Conservation (phyloP, 2,888 invertebrate genomes). For the Drosophila maculinotata region DNA sequence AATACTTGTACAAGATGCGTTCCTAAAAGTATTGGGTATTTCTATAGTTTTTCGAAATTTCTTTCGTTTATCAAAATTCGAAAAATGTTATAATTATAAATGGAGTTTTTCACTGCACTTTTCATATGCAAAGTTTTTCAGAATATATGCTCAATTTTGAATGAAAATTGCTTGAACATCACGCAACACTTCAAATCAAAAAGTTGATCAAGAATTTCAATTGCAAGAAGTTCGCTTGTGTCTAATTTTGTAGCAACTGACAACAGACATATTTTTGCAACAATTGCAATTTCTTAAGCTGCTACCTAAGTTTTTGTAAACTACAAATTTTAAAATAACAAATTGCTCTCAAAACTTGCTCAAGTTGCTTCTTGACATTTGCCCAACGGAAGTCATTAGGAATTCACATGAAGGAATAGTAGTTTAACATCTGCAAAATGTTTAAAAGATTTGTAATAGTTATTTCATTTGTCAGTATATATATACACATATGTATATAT, state of each 20-base stretch:
- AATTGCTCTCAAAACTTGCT: conserved; percentile 7
- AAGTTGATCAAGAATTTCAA: too few relatives aligned
- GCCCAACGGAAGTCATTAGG: conserved; percentile 56
- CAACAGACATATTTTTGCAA: too few relatives aligned
- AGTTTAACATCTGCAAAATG: conserved; percentile 30
- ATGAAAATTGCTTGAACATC: too few relatives aligned
- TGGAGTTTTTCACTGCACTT: too few relatives aligned
- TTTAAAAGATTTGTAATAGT: conserved; percentile 3
- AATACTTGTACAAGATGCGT: neutral
- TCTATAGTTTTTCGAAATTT: neutral
- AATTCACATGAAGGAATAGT: conserved; percentile 45
- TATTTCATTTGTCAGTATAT: too few relatives aligned
- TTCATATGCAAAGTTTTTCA: too few relatives aligned
- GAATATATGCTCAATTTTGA: too few relatives aligned
- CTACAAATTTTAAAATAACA: neutral
- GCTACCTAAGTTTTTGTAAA: neutral
- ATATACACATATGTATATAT: too few relatives aligned
- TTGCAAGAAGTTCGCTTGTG: too few relatives aligned
- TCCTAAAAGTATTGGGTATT: neutral
- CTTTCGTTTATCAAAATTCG: neutral
- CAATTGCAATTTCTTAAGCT: neutral
- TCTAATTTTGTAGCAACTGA: too few relatives aligned
- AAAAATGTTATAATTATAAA: too few relatives aligned
- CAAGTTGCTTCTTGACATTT: conserved; percentile 3
- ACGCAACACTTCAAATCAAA: too few relatives aligned